Percentiles rank a stretch among this genome's conserved stretches.
These are phyloP conservation scores for Dryadula phaetusa DNA, from an alignment of 2,888 invertebrate genomes.

Conservation along the genomic window DNA sequence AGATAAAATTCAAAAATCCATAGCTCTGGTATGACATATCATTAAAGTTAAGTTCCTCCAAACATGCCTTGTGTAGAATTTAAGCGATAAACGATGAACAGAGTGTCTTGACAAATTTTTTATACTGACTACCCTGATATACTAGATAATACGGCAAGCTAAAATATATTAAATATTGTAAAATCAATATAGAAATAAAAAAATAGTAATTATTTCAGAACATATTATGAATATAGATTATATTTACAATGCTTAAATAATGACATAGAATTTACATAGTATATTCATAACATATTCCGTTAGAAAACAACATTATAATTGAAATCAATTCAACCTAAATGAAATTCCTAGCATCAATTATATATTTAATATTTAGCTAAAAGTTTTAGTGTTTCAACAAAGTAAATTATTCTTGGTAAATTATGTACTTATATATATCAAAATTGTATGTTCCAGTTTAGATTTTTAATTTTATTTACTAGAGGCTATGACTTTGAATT, in stretches of 20 bases:
- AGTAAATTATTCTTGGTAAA: not conserved
- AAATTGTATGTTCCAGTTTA: too few relatives aligned
- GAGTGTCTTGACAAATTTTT: too few relatives aligned
- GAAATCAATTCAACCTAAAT: not conserved
- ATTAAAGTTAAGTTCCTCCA: too few relatives aligned
- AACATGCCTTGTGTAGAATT: too few relatives aligned
- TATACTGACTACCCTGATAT: too few relatives aligned
- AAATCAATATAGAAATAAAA: not conserved
- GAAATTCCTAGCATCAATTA: not conserved
- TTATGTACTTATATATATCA: too few relatives aligned
- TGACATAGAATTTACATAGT: not conserved
- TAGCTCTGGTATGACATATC: too few relatives aligned
- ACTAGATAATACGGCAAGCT: too few relatives aligned
- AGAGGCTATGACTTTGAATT: too few relatives aligned
- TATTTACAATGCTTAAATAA: not conserved
- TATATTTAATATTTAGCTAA: not conserved
- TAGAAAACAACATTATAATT: not conserved
- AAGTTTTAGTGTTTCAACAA: not conserved
- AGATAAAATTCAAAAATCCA: too few relatives aligned
- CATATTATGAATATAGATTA: not conserved
- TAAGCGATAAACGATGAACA: too few relatives aligned
- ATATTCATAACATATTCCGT: not conserved
- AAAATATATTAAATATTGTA: not conserved
- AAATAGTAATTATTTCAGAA: not conserved
- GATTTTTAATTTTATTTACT: too few relatives aligned